Percentiles rank a stretch among this genome's conserved stretches.
These are phyloP conservation scores for Drosophila trapezifrons DNA, from an alignment of 1,140 invertebrate species.

Conservation along the genomic window DNA sequence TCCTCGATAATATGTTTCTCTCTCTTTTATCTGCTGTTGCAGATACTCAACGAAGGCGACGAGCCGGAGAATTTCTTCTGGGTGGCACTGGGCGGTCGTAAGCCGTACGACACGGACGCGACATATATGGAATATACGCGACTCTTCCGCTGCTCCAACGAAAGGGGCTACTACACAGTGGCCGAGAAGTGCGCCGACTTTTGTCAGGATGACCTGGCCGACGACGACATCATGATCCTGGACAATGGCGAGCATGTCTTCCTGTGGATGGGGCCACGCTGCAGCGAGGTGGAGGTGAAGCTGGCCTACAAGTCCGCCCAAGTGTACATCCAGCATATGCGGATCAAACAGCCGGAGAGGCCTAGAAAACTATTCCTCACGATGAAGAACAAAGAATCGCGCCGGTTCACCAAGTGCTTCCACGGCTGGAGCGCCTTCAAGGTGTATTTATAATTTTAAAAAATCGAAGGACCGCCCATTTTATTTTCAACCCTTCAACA, in stretches of 20 bases:
- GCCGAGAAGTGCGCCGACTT: constrained; percentile 99
- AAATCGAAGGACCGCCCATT: constrained; percentile 2
- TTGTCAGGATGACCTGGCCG: constrained; percentile 99
- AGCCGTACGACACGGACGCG: constrained; percentile 95
- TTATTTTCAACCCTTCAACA: not conserved
- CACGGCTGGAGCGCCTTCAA: constrained; percentile 93
- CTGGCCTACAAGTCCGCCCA: constrained; percentile 99
- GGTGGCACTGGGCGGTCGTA: constrained; percentile 96
- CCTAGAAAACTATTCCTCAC: constrained; percentile 97
- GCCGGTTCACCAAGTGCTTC: constrained; percentile 98
- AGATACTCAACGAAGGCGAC: constrained; percentile 97
- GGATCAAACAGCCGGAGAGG: constrained; percentile 96
- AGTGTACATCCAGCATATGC: constrained; percentile 98
- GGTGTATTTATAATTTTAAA: constrained; percentile 49
- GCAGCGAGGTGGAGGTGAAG: constrained; percentile 99
- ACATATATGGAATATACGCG: constrained; percentile 97
- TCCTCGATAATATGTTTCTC: too few species aligned
- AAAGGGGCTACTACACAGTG: constrained; percentile 99
- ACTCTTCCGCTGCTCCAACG: constrained; percentile 99
- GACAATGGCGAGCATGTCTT: constrained; percentile 99
- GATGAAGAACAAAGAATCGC: constrained; percentile 98
- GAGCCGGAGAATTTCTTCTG: constrained; percentile 99
- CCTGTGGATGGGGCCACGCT: constrained; percentile 97
- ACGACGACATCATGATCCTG: constrained; percentile 99
- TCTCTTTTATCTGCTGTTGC: too few species aligned